These are phyloP conservation scores for Tyrannus savana DNA, from an alignment of 2,113 vertebrate species.

Conservation along the genomic window DNA sequence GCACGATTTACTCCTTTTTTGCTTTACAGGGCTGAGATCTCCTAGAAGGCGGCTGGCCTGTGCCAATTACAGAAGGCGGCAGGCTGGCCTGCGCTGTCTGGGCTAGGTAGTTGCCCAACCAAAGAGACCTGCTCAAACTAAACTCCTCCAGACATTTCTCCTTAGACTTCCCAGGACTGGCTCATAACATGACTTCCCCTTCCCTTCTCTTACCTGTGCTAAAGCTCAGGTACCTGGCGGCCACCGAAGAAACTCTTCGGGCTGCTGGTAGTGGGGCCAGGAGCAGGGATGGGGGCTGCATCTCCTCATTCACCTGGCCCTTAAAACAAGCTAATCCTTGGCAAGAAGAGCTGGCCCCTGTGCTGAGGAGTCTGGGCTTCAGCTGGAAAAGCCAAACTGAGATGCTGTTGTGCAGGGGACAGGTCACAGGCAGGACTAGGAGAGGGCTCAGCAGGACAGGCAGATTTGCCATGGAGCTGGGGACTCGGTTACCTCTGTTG, in stretches of 20 bases:
- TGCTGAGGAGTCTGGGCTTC: slow-evolving; percentile 2
- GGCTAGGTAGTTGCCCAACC: slow-evolving; percentile 76
- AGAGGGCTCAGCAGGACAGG: not conserved
- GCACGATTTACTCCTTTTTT: slow-evolving; percentile 91
- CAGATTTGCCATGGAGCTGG: not conserved
- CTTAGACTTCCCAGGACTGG: slow-evolving; percentile 74
- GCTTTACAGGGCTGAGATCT: slow-evolving; percentile 93
- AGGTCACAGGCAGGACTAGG: not conserved
- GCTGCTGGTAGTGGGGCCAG: not conserved
- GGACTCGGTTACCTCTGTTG: rapidly evolving
- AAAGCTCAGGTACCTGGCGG: slow-evolving; percentile 26
- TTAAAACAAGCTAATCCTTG: slow-evolving; percentile 1
- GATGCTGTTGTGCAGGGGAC: not conserved
- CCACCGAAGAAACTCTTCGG: not conserved
- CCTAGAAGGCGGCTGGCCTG: slow-evolving; percentile 95
- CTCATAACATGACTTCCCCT: slow-evolving; percentile 44
- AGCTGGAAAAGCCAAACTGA: not conserved
- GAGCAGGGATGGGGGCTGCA: not conserved
- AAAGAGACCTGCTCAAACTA: slow-evolving; percentile 77
- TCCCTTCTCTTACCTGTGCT: slow-evolving; percentile 45
- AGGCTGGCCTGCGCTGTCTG: slow-evolving; percentile 87
- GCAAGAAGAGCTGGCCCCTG: slow-evolving; percentile 41
- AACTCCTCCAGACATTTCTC: slow-evolving; percentile 79
- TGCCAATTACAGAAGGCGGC: slow-evolving; percentile 88
- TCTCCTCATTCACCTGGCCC: not conserved